Base-by-base conservation (phyloP, 2,113 vertebrate genomes). In the Phrynosoma platyrhinos region DNA sequence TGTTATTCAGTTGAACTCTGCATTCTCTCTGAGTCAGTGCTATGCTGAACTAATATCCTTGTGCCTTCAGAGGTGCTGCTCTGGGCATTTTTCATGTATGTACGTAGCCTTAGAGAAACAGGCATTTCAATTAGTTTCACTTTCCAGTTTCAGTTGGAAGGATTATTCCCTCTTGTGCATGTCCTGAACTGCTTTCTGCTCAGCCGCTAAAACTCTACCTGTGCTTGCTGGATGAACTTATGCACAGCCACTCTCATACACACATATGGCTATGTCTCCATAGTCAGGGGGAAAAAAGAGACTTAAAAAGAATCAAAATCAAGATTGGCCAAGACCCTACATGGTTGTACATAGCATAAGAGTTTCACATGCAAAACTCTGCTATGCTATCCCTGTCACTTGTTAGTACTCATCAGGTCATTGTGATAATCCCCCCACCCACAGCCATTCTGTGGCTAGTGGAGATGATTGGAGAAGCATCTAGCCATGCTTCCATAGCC, bases 41-140 rank as follows among this genome's bases (percentile, higher is more conserved):
- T 90, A 71, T 58, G 20, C 81, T 86, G 79, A 86, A 82, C 84
- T 72, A 77, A 58, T 74, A 82, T 82, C 84, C 32, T 77, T 71
- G 64, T 32, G n/a, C 72, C 52, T 82, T 77, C 40, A 76, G 81
- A 86, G 84, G 27, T 90, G 72, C 74, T 86, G 79, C 79, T 77
- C 30, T 86, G 79, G 79, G 87, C 87, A 86, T 83, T 83, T 90
- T 86, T 82, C 84, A 83, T 71, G 86, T 83, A 27, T 36, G 36
- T 32, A 72, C 79, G 72, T 53, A 88, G 82, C 66, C 66, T n/a
- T 64, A 89, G 78, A 89, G 71, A 83, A 86, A 62, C 53, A 69
- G 84, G 84, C 84, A 87, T 83, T 68, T 86, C 74, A 77, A 83
- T 90, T 82, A 83, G 87, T 88, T 86, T 86, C 89, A 90, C 32